Conservation (phyloP, 2,113 vertebrate genomes). For the Haliaeetus leucogaster region DNA sequence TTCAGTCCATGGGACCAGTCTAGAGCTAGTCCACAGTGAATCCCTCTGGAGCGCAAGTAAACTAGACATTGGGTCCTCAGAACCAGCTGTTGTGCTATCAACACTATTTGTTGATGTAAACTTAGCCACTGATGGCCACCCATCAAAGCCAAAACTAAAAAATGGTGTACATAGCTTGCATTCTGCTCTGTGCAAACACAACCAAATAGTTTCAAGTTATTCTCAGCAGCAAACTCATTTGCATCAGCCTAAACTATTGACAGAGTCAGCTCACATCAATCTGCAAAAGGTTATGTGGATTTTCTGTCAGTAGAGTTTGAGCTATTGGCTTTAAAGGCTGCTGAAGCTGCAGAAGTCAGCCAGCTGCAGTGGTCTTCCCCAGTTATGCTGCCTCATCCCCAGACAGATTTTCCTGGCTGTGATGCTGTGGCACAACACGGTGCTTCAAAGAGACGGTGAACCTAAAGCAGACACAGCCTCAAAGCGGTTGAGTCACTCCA, state of each 20-base stretch:
- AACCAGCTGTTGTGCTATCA: neutral
- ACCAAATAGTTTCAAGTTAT: neutral
- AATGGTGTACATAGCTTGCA: neutral
- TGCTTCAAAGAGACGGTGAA: neutral
- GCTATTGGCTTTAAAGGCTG: neutral
- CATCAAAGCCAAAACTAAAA: neutral
- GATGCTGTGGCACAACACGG: neutral
- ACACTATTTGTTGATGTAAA: neutral
- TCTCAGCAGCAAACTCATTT: neutral
- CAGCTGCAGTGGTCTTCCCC: neutral
- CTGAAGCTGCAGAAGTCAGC: neutral
- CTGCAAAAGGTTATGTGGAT: neutral
- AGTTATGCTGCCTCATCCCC: neutral
- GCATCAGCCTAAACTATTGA: neutral
- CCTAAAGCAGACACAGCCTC: neutral
- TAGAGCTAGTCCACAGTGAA: neutral
- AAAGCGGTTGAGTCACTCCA: accelerated
- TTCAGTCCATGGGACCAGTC: neutral
- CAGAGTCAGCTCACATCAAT: neutral
- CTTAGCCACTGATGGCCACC: accelerated
- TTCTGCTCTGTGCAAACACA: neutral
- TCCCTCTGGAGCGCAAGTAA: neutral
- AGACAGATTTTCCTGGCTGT: neutral
- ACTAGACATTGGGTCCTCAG: neutral
- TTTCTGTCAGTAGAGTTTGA: neutral